Percentiles rank a stretch among this genome's conserved stretches.
phyloP scores from a whole-genome alignment of 2,113 vertebrate genomes.

The Psilopsiagon aurifrons region DNA sequence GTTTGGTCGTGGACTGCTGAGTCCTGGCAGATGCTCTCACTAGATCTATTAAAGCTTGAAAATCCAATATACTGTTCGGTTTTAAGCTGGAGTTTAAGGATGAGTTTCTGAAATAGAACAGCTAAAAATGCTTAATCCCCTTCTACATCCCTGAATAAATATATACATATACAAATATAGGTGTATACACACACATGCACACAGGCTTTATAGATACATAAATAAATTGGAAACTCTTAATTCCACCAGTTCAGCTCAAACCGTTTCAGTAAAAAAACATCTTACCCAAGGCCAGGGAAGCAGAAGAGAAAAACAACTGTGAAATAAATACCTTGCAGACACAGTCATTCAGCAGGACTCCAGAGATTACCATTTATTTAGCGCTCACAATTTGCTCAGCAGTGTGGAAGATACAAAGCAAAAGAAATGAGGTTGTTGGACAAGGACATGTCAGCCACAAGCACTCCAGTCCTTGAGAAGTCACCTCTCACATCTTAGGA shows the following conservation, averaged over 20 bases:
- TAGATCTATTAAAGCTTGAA: neutral
- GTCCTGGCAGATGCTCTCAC: neutral
- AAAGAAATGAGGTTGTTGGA: neutral
- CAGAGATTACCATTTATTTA: neutral
- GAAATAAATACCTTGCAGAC: neutral
- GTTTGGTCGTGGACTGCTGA: neutral
- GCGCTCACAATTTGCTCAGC: neutral
- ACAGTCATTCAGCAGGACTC: neutral
- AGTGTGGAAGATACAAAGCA: neutral
- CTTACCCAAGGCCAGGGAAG: neutral
- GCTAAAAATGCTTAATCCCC: neutral
- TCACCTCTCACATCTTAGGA: neutral
- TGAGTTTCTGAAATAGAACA: neutral
- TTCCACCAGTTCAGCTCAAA: neutral
- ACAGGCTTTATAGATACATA: neutral
- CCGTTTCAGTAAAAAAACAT: constrained; percentile 16
- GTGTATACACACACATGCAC: neutral
- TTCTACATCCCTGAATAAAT: neutral
- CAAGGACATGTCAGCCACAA: neutral
- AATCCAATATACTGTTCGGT: neutral
- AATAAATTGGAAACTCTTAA: neutral
- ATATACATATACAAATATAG: neutral
- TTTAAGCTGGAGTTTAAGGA: neutral
- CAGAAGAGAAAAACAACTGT: constrained; percentile 7
- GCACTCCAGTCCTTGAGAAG: neutral